These are phyloP conservation scores for Danionella cerebrum DNA, from an alignment of 2,113 vertebrate genomes.

Conservation along the genomic window DNA sequence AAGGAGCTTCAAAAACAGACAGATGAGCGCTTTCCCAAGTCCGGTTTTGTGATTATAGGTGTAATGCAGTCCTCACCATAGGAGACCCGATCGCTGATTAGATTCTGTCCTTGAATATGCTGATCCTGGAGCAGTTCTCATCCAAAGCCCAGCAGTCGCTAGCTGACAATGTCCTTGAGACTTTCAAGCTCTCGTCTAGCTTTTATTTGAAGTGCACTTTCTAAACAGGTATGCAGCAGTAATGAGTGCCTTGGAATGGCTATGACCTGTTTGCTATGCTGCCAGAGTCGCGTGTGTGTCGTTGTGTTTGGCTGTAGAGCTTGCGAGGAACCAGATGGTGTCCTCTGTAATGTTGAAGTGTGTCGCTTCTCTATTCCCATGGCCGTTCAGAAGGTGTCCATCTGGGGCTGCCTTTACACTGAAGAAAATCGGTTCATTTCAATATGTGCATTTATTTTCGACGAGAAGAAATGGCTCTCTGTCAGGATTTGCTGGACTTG, in stretches of 20 bases:
- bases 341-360: slow-evolving; percentile 49
- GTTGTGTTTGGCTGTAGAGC: slow-evolving; percentile 5
- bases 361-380: slow-evolving; percentile 51
- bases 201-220: slow-evolving; percentile 11
- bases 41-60: background rate
- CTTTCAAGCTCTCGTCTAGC: background rate
- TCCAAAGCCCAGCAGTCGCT: background rate
- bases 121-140: background rate
- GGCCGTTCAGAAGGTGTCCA: slow-evolving; percentile 40
- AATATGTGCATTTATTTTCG: slow-evolving; percentile 60
- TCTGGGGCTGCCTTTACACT: slow-evolving; percentile 46
- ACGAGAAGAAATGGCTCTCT: background rate
- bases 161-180: slow-evolving; percentile 8
- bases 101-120: background rate
- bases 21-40: background rate
- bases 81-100: background rate
- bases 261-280: slow-evolving; percentile 20
- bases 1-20: background rate
- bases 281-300: slow-evolving; percentile 1
- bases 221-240: slow-evolving; percentile 17
- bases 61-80: background rate
- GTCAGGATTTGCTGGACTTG: background rate
- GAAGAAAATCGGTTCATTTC: slow-evolving; percentile 46
- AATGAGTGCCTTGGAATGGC: slow-evolving; percentile 6
- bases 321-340: slow-evolving; percentile 52